A percentile compares a stretch with the other conserved stretches of the same genome.
These are phyloP conservation scores for Ploceus nigricollis DNA, from an alignment of 2,113 vertebrate species.

Conservation along the genomic window DNA sequence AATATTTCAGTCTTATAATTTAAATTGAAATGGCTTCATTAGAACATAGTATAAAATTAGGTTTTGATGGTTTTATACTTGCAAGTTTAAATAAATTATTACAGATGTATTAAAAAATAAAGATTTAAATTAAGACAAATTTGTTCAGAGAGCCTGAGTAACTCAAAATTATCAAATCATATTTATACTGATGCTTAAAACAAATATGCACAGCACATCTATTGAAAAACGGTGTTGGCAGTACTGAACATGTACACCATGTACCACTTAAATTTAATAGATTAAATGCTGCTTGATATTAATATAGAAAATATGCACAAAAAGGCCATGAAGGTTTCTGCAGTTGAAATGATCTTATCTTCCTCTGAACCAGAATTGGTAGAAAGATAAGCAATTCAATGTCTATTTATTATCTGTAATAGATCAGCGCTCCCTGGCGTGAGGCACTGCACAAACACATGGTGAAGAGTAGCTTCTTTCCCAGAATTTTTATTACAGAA, in stretches of 20 bases:
- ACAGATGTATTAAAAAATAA: not conserved
- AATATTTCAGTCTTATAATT: not conserved
- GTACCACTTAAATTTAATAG: conserved; percentile 26
- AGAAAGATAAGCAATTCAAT: not conserved
- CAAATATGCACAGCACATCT: not conserved
- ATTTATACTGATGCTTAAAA: not conserved
- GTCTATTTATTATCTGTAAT: conserved; percentile 24
- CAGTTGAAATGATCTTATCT: conserved; percentile 11
- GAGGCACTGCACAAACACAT: not conserved
- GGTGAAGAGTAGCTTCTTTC: not conserved
- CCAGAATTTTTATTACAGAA: conserved; percentile 32
- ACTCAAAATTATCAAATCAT: not conserved
- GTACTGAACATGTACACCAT: not conserved
- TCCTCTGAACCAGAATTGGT: not conserved
- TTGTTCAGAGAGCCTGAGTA: not conserved
- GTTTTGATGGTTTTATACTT: not conserved
- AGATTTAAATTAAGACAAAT: not conserved
- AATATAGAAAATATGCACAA: not conserved
- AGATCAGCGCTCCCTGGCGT: not conserved
- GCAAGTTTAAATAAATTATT: not conserved
- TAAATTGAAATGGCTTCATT: not conserved
- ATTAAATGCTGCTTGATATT: conserved; percentile 4
- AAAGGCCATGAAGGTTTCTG: not conserved
- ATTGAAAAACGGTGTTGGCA: not conserved
- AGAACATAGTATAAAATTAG: not conserved